Evolutionary conservation across 1,140 invertebrate genomes (phyloP).

Genomic region (Drosophila erecta): DNA sequence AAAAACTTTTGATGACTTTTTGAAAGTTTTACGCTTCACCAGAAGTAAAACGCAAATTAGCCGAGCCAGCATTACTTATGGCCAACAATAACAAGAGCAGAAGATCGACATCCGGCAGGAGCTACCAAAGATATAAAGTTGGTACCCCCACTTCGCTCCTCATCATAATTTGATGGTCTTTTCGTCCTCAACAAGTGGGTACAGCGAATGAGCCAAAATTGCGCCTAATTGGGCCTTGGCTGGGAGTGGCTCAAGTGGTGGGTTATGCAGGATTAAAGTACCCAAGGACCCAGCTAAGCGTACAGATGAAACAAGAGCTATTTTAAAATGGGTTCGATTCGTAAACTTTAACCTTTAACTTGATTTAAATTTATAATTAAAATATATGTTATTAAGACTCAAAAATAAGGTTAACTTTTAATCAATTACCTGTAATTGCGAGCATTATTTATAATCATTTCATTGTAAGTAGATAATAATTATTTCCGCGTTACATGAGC

Average conservation of each 20-base stretch:
- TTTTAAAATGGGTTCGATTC: too few species aligned
- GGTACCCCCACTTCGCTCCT: background rate
- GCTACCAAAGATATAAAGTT: constrained; percentile 24
- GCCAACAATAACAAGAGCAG: constrained; percentile 23
- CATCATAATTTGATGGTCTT: constrained; percentile 35
- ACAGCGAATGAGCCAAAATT: constrained; percentile 37
- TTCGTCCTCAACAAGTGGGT: constrained; percentile 21
- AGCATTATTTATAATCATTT: too few species aligned
- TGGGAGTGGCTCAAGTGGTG: background rate
- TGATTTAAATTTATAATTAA: too few species aligned
- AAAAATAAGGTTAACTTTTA: too few species aligned
- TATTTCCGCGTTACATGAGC: too few species aligned
- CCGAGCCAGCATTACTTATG: constrained; percentile 20
- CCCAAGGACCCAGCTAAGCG: too few species aligned
- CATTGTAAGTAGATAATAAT: too few species aligned
- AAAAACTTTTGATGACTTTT: constrained; percentile 79
- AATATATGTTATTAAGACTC: too few species aligned
- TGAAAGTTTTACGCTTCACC: constrained; percentile 70
- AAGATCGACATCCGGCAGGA: constrained; percentile 27
- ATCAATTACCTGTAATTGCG: too few species aligned
- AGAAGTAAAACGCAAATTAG: constrained; percentile 69
- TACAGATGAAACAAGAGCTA: too few species aligned
- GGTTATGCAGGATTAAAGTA: background rate
- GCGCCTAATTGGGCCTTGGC: constrained; percentile 28
- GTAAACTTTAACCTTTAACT: too few species aligned